Evolutionary conservation across 1,140 invertebrate genomes (phyloP), one percentile per base, ranked within the genome.

Genomic region (Ditylenchus dipsaci): DNA sequence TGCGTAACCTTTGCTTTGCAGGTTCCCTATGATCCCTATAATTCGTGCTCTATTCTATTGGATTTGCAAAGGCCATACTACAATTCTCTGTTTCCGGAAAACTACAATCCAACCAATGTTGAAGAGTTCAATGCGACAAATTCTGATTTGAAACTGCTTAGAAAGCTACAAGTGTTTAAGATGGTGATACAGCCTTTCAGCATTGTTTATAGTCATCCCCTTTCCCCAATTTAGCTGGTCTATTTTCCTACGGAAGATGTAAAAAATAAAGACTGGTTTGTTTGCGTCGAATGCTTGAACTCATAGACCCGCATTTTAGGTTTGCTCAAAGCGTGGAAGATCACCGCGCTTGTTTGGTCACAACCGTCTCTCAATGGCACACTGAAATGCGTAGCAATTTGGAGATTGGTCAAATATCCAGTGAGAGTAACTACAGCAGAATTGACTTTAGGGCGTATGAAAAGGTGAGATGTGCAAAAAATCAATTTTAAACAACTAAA

Each of bases 31-130:
- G 17, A 42, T 70, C 11, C 68, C 65, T 42, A 70, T 70, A 23
- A 58, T 70, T 38, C 68, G 68, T 21, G 69, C 66, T 61, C 57
- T 70, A 7, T 70, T 70, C 30, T 70, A 70, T 21, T 70, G 68
- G 68, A 26, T 70, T 59, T 70, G 63, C 15, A 38, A 49, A 23
- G 68, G 68, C 23, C 68, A 70, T 47, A 43, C 49, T 21, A 70
- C 68, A 19, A 42, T 30, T 57, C 38, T 70, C 23, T 70, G 65
- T 70, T 67, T 59, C 63, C 68, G 19, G 15, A 33, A 5, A 42
- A 30, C 1, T 70, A 27, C 45, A 70, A 65, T 19, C 68, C 68
- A 27, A 59, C 68, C n/a, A 53, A 13, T 26, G 45, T 70, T 49
- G 29, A 70, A 26, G 59, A 42, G 38, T 70, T 69, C 30, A 27